Percentiles rank a stretch among this genome's conserved stretches.
Conservation (phyloP, 2,888 invertebrate species). For the Diachrysia chrysitis region DNA sequence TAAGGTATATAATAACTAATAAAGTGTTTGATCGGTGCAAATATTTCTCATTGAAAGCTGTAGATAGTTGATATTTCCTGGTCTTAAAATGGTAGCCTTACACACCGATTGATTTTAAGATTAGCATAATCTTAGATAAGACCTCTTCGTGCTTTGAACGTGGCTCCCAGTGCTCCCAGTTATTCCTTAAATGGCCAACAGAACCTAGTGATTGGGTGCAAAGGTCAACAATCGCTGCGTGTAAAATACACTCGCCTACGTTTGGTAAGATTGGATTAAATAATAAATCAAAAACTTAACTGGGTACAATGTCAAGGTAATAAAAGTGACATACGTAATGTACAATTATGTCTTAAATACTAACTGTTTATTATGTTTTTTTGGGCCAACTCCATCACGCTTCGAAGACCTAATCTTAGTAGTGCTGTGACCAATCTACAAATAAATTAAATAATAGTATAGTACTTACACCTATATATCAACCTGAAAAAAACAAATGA, state of each 20-base stretch:
- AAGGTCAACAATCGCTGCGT: slow-evolving; percentile 6
- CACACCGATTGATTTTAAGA: not conserved
- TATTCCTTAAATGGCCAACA: not conserved
- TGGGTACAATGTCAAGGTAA: not conserved
- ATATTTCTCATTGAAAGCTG: not conserved
- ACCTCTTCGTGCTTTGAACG: not conserved
- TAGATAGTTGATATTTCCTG: not conserved
- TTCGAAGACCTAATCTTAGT: too few species aligned
- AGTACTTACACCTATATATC: too few species aligned
- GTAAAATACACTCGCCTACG: not conserved
- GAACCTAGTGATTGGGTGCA: not conserved
- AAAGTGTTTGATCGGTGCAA: not conserved
- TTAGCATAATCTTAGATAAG: slow-evolving; percentile 3
- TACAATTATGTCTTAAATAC: too few species aligned
- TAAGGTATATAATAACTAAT: too few species aligned
- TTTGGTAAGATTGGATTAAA: not conserved
- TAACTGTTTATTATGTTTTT: too few species aligned
- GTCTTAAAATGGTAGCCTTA: not conserved
- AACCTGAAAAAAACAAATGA: too few species aligned
- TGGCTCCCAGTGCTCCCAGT: not conserved
- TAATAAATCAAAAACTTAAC: not conserved
- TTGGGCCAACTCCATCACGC: too few species aligned
- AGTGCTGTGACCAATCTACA: too few species aligned
- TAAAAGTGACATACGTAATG: not conserved
- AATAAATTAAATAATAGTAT: too few species aligned